A percentile compares a stretch with the other conserved stretches of the same genome.
Evolutionary conservation across 1,140 invertebrate genomes (phyloP).

Genomic region (Anagrus nilaparvatae): DNA sequence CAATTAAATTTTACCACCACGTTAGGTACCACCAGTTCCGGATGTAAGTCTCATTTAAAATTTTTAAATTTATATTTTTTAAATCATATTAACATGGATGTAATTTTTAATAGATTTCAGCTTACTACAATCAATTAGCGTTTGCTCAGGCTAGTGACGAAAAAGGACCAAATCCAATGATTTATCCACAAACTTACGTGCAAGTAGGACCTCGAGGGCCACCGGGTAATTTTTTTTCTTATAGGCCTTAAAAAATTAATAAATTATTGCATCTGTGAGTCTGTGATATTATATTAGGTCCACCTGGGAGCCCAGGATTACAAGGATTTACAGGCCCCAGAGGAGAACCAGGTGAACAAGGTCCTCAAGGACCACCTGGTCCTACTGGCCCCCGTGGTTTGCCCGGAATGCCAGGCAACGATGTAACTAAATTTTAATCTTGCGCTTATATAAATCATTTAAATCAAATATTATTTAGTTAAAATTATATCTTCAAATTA

Average conservation of each 20-base stretch:
- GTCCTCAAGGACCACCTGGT: conserved; percentile 52
- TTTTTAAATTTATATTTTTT: conserved; percentile 3
- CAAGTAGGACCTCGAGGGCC: conserved; percentile 66
- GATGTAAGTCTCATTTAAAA: too few relatives aligned
- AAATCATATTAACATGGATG: too few relatives aligned
- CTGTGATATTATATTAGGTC: conserved; percentile 29
- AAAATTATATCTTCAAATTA: conserved; percentile 1
- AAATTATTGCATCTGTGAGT: not conserved
- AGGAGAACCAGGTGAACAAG: conserved; percentile 65
- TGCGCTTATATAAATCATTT: not conserved
- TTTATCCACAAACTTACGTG: conserved; percentile 55
- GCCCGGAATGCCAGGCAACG: conserved; percentile 64
- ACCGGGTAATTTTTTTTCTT: conserved; percentile 40
- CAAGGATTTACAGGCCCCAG: conserved; percentile 72
- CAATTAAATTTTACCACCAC: too few relatives aligned
- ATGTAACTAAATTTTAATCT: conserved; percentile 46
- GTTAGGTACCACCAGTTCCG: too few relatives aligned
- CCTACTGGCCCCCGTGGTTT: conserved; percentile 54
- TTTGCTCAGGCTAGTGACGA: conserved; percentile 55
- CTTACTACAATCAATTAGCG: conserved; percentile 55
- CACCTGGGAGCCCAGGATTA: conserved; percentile 56
- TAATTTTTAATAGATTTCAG: conserved; percentile 38
- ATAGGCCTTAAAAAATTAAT: not conserved
- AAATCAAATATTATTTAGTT: not conserved
- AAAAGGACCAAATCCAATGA: conserved; percentile 53